Base-by-base conservation (phyloP, 2,113 vertebrate genomes). In the Tachycineta bicolor region DNA sequence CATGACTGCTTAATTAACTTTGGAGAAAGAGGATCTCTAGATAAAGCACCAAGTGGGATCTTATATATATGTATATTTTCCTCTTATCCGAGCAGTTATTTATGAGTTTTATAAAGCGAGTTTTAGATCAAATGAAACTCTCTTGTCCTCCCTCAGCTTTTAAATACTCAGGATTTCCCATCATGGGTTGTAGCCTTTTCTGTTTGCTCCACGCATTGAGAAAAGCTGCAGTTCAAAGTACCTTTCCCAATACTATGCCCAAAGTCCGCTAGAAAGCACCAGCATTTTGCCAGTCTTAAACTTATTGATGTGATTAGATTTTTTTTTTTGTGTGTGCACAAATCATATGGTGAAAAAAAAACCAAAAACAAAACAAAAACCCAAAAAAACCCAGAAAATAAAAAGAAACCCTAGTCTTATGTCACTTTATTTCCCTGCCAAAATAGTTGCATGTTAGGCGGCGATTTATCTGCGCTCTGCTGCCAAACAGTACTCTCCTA, bases 1-100 rank as follows among this genome's bases (percentile, higher is more conserved):
- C 80, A 43, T 93, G 82, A 94, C 52, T 85, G 33, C 79, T 87
- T 92, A 73, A 95, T 89, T 90, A 63, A 55, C 75, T 78, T 60
- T 59, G 49, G 65, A 77, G 33, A 79, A 67, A 84, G 34, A 90
- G 67, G 33, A 43, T 71, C 33, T 59, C 52, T 37, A 77, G 59
- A 83, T 78, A 73, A 43, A 79, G 33, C 11, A 77, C 37, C 29
- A 85, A 84, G 28, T 28, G 52, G 44, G 43, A 64, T 44, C 29
- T 69, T 53, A 9, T 59, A n/a, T 41, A 18, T 28, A 29, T 63
- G 26, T 29, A 63, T 63, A 41, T 52, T 69, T 16, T 18, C 12
- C 34, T 93, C 28, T 22, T 56, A 18, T 31, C 14, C 19, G 23
- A 52, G 37, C 18, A 59, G 34, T 84, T 93, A 39, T 81, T 90